A percentile compares a stretch with the other conserved stretches of the same genome.
phyloP scores from a whole-genome alignment of 2,888 invertebrate species.

The Euplexia lucipara region DNA sequence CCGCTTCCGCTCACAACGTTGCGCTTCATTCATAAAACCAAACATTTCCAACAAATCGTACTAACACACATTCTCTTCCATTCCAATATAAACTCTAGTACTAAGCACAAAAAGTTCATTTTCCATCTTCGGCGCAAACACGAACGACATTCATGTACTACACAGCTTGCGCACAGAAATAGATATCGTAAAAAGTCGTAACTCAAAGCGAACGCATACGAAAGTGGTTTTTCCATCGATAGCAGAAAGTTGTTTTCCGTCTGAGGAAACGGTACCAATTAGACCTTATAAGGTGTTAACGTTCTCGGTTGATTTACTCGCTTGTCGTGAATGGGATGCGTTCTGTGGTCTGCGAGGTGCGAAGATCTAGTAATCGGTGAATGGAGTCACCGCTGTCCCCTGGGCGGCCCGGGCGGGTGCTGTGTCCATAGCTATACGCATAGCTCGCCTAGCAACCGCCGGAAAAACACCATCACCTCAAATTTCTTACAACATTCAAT shows the following conservation, averaged over 20 bases:
- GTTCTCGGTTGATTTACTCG: constrained; percentile 88
- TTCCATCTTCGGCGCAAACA: constrained; percentile 53
- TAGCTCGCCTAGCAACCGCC: constrained; percentile 60
- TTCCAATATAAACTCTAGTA: constrained; percentile 74
- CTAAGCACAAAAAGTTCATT: constrained; percentile 65
- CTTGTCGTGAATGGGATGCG: constrained; percentile 89
- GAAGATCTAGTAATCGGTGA: constrained; percentile 86
- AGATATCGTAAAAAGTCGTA: constrained; percentile 87
- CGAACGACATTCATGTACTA: constrained; percentile 68
- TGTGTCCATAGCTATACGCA: constrained; percentile 60
- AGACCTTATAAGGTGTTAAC: constrained; percentile 77
- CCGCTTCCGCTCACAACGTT: constrained; percentile 89
- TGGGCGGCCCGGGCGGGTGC: constrained; percentile 46
- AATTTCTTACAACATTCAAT: constrained; percentile 72
- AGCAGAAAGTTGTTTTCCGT: constrained; percentile 89
- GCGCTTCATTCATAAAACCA: constrained; percentile 90
- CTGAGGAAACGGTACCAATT: constrained; percentile 81
- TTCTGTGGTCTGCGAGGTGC: constrained; percentile 86
- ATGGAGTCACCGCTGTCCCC: constrained; percentile 78
- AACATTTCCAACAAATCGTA: constrained; percentile 66
- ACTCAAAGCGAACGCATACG: constrained; percentile 81
- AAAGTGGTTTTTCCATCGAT: constrained; percentile 87
- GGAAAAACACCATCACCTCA: constrained; percentile 73
- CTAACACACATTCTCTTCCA: constrained; percentile 65
- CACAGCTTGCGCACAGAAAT: constrained; percentile 80